A percentile compares a stretch with the other conserved stretches of the same genome.
Evolutionary conservation across 64 coral and sea anemone species (phyloP).

Genomic region (Stichodactyla mertensii): DNA sequence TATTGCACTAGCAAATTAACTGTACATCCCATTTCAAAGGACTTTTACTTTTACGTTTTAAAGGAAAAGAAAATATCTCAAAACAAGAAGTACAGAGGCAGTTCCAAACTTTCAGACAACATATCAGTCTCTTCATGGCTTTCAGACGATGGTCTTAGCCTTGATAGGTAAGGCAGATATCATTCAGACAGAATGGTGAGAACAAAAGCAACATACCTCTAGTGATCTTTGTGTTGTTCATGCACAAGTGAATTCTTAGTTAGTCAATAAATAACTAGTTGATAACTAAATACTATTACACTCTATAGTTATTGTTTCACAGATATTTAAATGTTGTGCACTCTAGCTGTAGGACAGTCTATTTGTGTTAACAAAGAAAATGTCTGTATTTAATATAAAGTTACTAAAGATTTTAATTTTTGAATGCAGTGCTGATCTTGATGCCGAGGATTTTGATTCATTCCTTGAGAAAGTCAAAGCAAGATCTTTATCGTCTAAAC

Average conservation of each 20-base stretch:
- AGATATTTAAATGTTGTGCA: neutral
- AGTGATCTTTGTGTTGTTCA: too few relatives aligned
- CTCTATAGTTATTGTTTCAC: neutral
- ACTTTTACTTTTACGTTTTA: neutral
- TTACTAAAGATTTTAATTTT: neutral
- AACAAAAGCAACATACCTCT: neutral
- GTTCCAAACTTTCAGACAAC: slow-evolving; percentile 26
- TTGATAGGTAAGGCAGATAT: slow-evolving; percentile 23
- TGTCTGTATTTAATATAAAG: neutral
- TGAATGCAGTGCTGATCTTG: slow-evolving; percentile 54
- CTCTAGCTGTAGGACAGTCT: neutral
- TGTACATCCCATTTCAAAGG: neutral
- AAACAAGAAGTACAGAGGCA: slow-evolving; percentile 21
- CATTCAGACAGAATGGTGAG: neutral
- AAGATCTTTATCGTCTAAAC: slow-evolving; percentile 46
- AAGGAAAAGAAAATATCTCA: slow-evolving; percentile 37
- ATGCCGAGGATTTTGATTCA: slow-evolving; percentile 79
- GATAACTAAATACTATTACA: too few relatives aligned
- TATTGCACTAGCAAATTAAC: too few relatives aligned
- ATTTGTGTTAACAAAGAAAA: neutral
- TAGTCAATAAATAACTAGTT: too few relatives aligned
- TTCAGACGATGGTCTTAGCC: slow-evolving; percentile 45
- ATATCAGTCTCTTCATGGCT: slow-evolving; percentile 41
- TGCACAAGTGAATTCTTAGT: too few relatives aligned
- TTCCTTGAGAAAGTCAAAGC: slow-evolving; percentile 78